Base-by-base conservation (phyloP, 2,888 invertebrate species). In the Mythimna vitellina region DNA sequence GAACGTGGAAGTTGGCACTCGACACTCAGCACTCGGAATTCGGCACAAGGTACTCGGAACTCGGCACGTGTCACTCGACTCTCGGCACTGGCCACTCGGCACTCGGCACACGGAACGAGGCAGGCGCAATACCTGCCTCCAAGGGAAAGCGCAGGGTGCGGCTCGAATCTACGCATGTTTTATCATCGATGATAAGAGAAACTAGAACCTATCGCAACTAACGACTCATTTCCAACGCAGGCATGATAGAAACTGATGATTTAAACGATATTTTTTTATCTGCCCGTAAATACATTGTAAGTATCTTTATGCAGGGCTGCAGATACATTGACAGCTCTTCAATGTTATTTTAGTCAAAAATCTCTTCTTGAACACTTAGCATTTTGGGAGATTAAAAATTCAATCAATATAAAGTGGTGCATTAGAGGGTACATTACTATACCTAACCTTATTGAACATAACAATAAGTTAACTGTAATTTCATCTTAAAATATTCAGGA, bases 181-280 rank as follows among this genome's bases (percentile, higher is more conserved):
- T 95, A 94, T 95, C 94, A 94, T 93, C 89, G 86, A 79, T 93
- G 95, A 95, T 95, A 95, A 95, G 94, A 94, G 95, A 95, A 95
- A 95, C 93, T 92, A 89, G 90, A 90, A 88, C 89, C 90, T 89
- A 90, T 90, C 89, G 84, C 86, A 51, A 83, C 88, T 90, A 90
- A 92, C 90, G 88, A 90, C 91, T 92, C 89, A 92, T 94, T 93
- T 93, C 89, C 63, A 64, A 65, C 70, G 61, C 73, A 87, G 81
- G 87, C 87, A 79, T 86, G 88, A 86, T 86, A 78, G 73, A 80
- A 79, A 77, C 71, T 78, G 80, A 76, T 76, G 67, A 70, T 78
- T 67, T 66, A 73, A 64, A 64, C 70, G 65, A 81, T 83, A 81
- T 78, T 70, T 76, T 83, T 81, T 83, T 66, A 83, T 76, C 70